phyloP scores from a whole-genome alignment of 2,888 invertebrate genomes.

The Anticlea derivata region DNA sequence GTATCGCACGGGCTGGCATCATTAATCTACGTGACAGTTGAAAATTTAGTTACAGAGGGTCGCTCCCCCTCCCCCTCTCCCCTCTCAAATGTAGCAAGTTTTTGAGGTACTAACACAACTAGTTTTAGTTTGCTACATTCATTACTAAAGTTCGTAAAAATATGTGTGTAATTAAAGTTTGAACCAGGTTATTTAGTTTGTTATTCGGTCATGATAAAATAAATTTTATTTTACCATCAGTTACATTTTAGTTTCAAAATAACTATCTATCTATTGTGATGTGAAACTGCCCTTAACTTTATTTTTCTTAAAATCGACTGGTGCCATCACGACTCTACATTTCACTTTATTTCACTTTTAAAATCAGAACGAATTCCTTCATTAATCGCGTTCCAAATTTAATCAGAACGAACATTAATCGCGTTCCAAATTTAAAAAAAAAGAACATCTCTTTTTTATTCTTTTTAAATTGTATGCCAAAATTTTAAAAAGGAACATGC shows the following conservation, averaged over 20 bases:
- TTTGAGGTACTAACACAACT: constrained; percentile 56
- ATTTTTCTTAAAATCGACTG: too few species aligned
- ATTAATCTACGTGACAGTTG: constrained; percentile 85
- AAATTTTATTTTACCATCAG: too few species aligned
- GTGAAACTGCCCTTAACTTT: too few species aligned
- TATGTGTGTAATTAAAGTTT: constrained; percentile 16
- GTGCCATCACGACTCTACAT: too few species aligned
- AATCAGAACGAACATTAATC: too few species aligned
- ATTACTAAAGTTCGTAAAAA: constrained; percentile 33
- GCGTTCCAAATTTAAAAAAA: neutral
- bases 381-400: too few species aligned
- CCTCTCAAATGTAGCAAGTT: constrained; percentile 61
- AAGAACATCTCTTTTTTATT: neutral
- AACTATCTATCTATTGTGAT: too few species aligned
- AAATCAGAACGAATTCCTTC: too few species aligned
- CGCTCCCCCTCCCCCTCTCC: constrained; percentile 50
- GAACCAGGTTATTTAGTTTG: too few species aligned
- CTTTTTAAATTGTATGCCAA: constrained; percentile 1
- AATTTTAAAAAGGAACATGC: neutral
- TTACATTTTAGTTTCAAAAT: too few species aligned
- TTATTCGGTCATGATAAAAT: too few species aligned
- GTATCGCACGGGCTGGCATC: constrained; percentile 83
- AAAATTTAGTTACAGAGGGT: constrained; percentile 84
- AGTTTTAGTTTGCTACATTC: constrained; percentile 33
- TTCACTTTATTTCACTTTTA: too few species aligned